A percentile compares a stretch with the other conserved stretches of the same genome.
These are phyloP conservation scores for Embidobia sp. DNA, from an alignment of 2,888 invertebrate species.

Conservation along the genomic window DNA sequence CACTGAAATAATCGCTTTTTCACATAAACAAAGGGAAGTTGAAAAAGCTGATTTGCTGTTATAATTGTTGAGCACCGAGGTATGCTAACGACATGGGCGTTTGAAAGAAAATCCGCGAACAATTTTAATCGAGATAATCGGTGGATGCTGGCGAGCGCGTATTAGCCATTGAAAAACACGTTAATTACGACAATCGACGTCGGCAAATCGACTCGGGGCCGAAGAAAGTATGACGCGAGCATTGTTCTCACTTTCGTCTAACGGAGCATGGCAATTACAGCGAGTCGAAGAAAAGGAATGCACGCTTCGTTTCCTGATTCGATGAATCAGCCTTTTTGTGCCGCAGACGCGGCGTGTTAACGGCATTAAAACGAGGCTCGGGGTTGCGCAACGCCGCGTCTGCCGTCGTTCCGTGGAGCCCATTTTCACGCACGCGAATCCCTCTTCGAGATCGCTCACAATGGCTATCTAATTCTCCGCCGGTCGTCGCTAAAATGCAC, in stretches of 20 bases:
- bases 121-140: conserved; percentile 22
- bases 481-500: conserved; percentile 30
- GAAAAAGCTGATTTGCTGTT: no score
- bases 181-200: conserved; percentile 43
- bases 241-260: conserved; percentile 53
- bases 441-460: conserved; percentile 24
- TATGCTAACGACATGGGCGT: not conserved
- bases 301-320: conserved; percentile 46
- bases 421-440: conserved; percentile 32
- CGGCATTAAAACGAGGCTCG: conserved; percentile 36
- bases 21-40: no score
- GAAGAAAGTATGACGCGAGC: conserved; percentile 34
- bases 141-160: not conserved
- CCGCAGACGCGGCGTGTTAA: conserved; percentile 8
- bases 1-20: no score
- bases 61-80: not conserved
- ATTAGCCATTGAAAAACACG: conserved; percentile 22
- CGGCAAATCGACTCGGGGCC: conserved; percentile 1
- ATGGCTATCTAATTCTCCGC: conserved; percentile 31
- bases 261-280: conserved; percentile 38
- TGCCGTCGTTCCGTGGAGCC: not conserved
- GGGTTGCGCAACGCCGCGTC: conserved; percentile 30
- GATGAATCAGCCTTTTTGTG: conserved; percentile 50
- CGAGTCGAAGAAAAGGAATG: conserved; percentile 38
- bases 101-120: conserved; percentile 5